Evolutionary conservation across 2,113 vertebrate genomes (phyloP).

Genomic region (Ibidorhyncha struthersii): DNA sequence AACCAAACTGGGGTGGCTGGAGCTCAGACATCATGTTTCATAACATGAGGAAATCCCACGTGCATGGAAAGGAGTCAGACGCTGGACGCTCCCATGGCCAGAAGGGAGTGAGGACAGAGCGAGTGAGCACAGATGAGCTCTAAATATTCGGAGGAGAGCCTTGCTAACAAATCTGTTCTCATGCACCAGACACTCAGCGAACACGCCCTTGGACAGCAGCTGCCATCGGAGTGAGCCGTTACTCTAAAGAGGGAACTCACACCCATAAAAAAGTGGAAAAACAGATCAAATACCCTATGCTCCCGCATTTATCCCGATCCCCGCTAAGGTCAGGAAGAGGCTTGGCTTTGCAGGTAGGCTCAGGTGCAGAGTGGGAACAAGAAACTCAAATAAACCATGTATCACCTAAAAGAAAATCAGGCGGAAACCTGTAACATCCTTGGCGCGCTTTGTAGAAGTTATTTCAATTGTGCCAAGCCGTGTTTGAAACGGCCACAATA

Average conservation of each 20-base stretch:
- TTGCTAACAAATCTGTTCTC: background rate
- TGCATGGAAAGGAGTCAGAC: background rate
- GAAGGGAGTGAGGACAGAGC: background rate
- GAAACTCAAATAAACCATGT: background rate
- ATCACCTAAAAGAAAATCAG: background rate
- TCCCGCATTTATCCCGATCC: background rate
- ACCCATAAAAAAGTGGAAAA: background rate
- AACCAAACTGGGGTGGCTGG: background rate
- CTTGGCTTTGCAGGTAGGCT: background rate
- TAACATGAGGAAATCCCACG: background rate
- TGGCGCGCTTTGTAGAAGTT: background rate
- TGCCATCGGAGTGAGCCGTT: background rate
- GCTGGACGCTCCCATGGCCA: background rate
- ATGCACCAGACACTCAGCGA: background rate
- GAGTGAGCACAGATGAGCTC: background rate
- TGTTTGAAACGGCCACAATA: background rate
- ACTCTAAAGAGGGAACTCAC: background rate
- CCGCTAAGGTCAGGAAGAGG: background rate
- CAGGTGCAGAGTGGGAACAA: background rate
- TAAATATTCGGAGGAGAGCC: background rate
- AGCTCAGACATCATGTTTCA: constrained; percentile 1
- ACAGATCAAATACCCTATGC: background rate
- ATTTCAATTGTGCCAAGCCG: background rate
- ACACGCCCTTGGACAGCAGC: constrained; percentile 29
- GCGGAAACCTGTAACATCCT: background rate